phyloP scores from a whole-genome alignment of 2,797 vertebrate genomes.

The Cossypha heuglini region DNA sequence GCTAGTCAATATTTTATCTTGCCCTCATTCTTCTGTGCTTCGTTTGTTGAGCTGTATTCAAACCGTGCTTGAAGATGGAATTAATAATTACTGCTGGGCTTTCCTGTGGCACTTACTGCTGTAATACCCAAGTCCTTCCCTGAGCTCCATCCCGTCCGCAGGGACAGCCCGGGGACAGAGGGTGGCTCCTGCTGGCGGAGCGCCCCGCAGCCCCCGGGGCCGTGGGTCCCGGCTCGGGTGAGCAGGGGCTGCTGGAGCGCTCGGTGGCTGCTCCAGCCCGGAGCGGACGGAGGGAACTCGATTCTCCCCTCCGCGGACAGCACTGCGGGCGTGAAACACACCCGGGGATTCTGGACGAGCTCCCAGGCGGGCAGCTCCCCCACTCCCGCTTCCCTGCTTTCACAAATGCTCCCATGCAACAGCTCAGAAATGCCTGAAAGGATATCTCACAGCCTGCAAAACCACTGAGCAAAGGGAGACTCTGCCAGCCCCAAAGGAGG shows the following conservation, averaged over 20 bases:
- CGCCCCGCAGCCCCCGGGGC: not conserved
- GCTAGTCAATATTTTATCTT: conserved; percentile 61
- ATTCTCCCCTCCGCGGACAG: accelerated
- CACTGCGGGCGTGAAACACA: accelerated
- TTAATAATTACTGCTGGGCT: conserved; percentile 49
- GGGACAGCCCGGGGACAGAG: not conserved
- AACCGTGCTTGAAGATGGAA: not conserved
- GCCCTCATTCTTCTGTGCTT: conserved; percentile 29
- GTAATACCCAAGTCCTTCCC: not conserved
- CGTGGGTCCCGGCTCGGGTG: accelerated
- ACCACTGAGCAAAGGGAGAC: accelerated
- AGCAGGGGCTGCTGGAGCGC: not conserved
- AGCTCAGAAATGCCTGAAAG: not conserved
- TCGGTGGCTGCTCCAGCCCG: accelerated
- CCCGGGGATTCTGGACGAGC: accelerated
- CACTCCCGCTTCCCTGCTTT: not conserved
- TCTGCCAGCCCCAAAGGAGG: not conserved
- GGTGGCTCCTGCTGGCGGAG: not conserved
- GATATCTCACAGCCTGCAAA: accelerated
- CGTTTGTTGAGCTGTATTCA: conserved; percentile 18
- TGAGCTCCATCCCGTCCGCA: accelerated
- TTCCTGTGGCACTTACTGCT: not conserved
- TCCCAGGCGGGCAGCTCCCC: not conserved
- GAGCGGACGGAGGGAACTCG: accelerated
- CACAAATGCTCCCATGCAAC: accelerated